Conservation (phyloP, 92 coral and sea anemone genomes). For the Porites divaricata region DNA sequence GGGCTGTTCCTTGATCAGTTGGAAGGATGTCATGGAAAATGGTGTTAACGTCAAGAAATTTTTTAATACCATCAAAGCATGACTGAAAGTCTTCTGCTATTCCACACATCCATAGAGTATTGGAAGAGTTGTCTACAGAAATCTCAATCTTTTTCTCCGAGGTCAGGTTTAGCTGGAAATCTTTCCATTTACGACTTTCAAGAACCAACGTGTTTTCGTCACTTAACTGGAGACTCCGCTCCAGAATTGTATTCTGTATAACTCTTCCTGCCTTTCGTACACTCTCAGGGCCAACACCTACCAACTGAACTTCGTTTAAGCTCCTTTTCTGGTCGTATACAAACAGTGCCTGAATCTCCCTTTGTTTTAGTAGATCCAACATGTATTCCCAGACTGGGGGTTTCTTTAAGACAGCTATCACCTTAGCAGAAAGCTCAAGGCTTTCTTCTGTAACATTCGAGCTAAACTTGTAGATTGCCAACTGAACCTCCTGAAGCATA, state of each 20-base stretch:
- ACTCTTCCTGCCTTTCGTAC: constrained; percentile 15
- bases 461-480: constrained; percentile 3
- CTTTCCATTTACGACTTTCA: constrained; percentile 28
- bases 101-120: constrained; percentile 67
- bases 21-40: constrained; percentile 36
- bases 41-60: constrained; percentile 70
- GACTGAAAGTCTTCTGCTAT: constrained; percentile 35
- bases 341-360: constrained; percentile 25
- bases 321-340: constrained; percentile 9
- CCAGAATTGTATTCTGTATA: constrained; percentile 1
- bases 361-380: constrained; percentile 13
- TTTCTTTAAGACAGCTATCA: constrained; percentile 20
- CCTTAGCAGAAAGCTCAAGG: constrained; percentile 21
- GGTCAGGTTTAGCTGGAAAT: background rate
- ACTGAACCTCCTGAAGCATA: constrained; percentile 13
- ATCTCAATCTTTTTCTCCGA: background rate
- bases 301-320: constrained; percentile 28
- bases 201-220: constrained; percentile 30
- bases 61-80: constrained; percentile 19
- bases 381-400: constrained; percentile 6
- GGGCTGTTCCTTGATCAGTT: constrained; percentile 33
- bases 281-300: constrained; percentile 19
- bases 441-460: constrained; percentile 17
- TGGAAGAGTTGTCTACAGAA: background rate
- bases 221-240: constrained; percentile 11